A percentile compares a stretch with the other conserved stretches of the same genome.
Conservation (phyloP, 1,140 invertebrate genomes). For the Ganaspis sp. region DNA sequence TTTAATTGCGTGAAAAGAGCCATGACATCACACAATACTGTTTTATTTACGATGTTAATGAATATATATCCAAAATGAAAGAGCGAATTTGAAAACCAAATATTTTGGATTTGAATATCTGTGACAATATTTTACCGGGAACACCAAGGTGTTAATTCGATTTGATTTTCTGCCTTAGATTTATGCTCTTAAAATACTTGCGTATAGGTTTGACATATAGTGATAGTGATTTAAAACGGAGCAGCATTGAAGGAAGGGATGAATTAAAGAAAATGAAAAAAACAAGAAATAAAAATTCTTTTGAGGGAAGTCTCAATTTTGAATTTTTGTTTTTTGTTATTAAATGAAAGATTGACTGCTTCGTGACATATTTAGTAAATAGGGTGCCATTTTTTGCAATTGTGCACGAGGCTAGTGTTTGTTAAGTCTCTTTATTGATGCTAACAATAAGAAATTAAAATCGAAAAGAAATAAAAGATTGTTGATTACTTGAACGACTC, state of each 20-base stretch:
- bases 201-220: background rate
- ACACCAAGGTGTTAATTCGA: conserved; percentile 44
- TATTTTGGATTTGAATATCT: conserved; percentile 35
- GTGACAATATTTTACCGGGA: conserved; percentile 59
- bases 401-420: conserved; percentile 15
- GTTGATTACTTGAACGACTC: conserved; percentile 26
- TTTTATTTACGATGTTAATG: background rate
- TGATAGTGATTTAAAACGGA: background rate
- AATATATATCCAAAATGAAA: background rate
- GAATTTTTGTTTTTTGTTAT: background rate
- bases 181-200: conserved; percentile 34
- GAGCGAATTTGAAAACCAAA: conserved; percentile 32
- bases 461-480: conserved; percentile 14
- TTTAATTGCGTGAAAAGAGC: conserved; percentile 4
- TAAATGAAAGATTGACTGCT: background rate
- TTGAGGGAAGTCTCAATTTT: background rate
- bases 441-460: background rate
- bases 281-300: background rate
- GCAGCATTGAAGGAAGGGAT: background rate
- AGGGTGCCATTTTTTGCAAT: background rate
- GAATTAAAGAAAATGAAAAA: background rate
- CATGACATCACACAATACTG: background rate
- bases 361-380: background rate
- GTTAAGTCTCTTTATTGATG: background rate
- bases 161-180: conserved; percentile 45